Conservation (phyloP, 2,888 invertebrate species). For the Drosophila multiciliata region DNA sequence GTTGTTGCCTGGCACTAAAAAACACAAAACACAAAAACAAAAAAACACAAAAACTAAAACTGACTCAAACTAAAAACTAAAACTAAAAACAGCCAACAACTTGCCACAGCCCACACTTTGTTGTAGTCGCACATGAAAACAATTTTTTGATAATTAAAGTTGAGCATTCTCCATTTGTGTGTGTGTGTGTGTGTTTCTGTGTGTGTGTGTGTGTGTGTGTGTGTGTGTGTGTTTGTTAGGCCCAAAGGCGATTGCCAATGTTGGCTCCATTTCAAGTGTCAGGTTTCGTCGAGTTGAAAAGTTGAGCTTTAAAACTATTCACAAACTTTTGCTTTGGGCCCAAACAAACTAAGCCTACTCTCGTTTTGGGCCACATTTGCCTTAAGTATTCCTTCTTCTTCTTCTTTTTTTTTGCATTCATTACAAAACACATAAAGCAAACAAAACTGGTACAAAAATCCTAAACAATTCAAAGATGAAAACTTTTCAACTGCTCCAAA, state of each 20-base stretch:
- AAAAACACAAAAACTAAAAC: constrained; percentile 48
- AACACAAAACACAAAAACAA: constrained; percentile 31
- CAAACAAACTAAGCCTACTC: constrained; percentile 12
- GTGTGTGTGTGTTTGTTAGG: constrained; percentile 9
- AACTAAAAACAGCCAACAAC: constrained; percentile 48
- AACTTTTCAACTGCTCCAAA: constrained; percentile 17
- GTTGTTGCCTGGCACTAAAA: constrained; percentile 49
- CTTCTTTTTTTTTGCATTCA: constrained; percentile 13
- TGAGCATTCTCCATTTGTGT: constrained; percentile 43
- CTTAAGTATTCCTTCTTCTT: constrained; percentile 14
- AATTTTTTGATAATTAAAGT: constrained; percentile 67
- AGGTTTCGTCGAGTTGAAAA: constrained; percentile 54
- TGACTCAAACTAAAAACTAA: constrained; percentile 33
- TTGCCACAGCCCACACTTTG: constrained; percentile 61
- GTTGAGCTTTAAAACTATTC: constrained; percentile 42
- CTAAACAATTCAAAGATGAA: constrained; percentile 6
- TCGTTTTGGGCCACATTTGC: constrained; percentile 28
- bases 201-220: constrained; percentile 5
- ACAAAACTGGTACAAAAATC: not conserved
- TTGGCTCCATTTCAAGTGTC: constrained; percentile 65
- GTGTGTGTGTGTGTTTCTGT: constrained; percentile 7
- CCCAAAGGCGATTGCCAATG: constrained; percentile 56
- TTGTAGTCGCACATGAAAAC: constrained; percentile 62
- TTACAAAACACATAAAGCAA: constrained; percentile 12
- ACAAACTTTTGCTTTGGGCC: constrained; percentile 32